These are phyloP conservation scores for Eupithecia exiguata DNA, from an alignment of 2,888 invertebrate genomes.

Conservation along the genomic window DNA sequence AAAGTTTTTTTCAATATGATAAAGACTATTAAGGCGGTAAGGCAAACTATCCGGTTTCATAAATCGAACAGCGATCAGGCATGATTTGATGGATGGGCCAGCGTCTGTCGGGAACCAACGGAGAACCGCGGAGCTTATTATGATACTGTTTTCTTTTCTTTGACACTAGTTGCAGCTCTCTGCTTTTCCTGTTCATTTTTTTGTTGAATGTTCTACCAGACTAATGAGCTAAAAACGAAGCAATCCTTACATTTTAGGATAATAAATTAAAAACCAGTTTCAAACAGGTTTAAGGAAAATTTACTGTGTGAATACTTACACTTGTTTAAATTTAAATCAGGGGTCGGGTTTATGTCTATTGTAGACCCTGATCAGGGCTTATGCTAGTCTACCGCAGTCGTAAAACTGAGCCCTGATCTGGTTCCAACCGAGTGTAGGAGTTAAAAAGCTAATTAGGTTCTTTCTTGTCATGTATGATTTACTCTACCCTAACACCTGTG, in stretches of 20 bases:
- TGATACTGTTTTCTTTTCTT: constrained; percentile 28
- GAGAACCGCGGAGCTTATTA: constrained; percentile 39
- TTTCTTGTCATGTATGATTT: too few relatives aligned
- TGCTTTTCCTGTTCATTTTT: not conserved
- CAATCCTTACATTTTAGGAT: not conserved
- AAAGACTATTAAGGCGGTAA: constrained; percentile 60
- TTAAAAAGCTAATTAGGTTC: too few relatives aligned
- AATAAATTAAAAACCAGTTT: not conserved
- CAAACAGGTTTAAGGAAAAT: not conserved
- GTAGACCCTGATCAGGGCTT: too few relatives aligned
- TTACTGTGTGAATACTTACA: too few relatives aligned
- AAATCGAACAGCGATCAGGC: constrained; percentile 71
- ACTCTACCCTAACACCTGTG: too few relatives aligned
- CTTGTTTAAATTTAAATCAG: too few relatives aligned
- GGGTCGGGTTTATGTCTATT: too few relatives aligned
- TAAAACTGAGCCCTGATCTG: too few relatives aligned
- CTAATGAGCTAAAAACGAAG: not conserved
- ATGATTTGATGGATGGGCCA: constrained; percentile 69
- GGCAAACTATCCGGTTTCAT: constrained; percentile 72
- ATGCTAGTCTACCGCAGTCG: too few relatives aligned
- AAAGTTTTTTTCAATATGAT: constrained; percentile 65
- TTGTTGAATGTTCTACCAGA: not conserved
- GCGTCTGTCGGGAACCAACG: constrained; percentile 39
- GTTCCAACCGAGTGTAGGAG: too few relatives aligned
- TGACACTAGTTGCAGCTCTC: constrained; percentile 4